These are phyloP conservation scores for Lycia hirtaria DNA, from an alignment of 2,888 invertebrate species.

Conservation along the genomic window DNA sequence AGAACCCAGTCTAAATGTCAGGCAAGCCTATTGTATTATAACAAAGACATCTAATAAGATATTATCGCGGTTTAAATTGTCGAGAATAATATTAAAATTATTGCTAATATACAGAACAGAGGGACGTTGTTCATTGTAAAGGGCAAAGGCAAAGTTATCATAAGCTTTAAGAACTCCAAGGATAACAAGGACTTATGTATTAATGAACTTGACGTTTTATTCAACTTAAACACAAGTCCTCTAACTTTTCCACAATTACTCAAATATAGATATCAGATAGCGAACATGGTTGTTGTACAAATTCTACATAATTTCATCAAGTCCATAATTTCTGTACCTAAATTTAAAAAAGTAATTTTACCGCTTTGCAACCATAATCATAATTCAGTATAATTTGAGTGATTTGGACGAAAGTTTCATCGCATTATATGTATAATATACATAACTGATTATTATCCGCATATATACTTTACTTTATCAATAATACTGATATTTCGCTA, in stretches of 20 bases:
- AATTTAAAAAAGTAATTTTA: too few relatives aligned
- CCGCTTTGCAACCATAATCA: too few relatives aligned
- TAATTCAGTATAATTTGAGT: too few relatives aligned
- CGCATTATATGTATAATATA: too few relatives aligned
- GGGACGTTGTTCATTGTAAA: constrained; percentile 22
- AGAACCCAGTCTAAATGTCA: constrained; percentile 22
- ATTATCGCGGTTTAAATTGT: constrained; percentile 32
- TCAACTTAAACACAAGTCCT: neutral
- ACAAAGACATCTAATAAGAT: constrained; percentile 38
- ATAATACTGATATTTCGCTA: constrained; percentile 9
- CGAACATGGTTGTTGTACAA: too few relatives aligned
- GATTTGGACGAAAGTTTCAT: too few relatives aligned
- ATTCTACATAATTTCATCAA: too few relatives aligned
- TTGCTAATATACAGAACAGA: constrained; percentile 20
- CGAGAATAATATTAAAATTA: constrained; percentile 35
- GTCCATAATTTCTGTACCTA: too few relatives aligned
- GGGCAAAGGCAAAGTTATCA: constrained; percentile 25
- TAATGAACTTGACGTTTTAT: neutral
- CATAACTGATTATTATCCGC: neutral
- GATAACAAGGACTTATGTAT: neutral
- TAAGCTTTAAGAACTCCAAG: constrained; percentile 3
- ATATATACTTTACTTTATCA: constrained; percentile 4
- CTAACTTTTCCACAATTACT: too few relatives aligned
- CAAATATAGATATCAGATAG: too few relatives aligned
- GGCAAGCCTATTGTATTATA: constrained; percentile 16